Evolutionary conservation across 53 echinoderm and acorn worm genomes (phyloP), one percentile per base, ranked within the genome.

Genomic region (Zoroaster sp.): DNA sequence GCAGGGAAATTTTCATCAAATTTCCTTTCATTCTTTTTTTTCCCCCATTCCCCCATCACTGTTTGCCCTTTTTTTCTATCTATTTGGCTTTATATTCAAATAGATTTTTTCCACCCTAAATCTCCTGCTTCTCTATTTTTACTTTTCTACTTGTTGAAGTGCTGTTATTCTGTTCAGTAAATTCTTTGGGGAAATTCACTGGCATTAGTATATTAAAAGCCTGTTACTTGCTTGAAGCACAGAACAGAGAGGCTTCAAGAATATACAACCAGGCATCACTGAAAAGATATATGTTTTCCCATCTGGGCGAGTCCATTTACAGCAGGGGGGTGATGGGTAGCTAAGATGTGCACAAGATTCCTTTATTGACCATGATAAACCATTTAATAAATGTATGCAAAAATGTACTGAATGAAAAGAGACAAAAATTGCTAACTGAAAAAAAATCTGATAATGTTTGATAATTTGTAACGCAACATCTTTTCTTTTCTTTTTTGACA

Each of bases 151-250:
- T 34, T 34, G 37, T 35, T 70, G 35, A 33, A 69, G 15, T 9
- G 34, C 2, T 33, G 17, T 73, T 73, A 38, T 73, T 73, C 28
- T 18, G 36, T n/a, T 15, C 43, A 33, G 46, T 6, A 42, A 66
- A 81, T 15, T 81, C 81, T 81, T 81, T 81, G 81, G 81, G 81
- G 81, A 81, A 67, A 81, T 81, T 66, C 66, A 14, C 43, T 20
- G 30, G 81, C 42, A 81, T 81, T 66, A 81, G 66, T 35, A 39
- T 81, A 81, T 81, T 55, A 41, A 42, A 81, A 66, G 68, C 42
- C 37, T 17, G 25, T 40, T 39, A 40, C 39, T 66, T 81, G 66
- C 66, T 40, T 1, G 5, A 30, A 66, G 67, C 55, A 9, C 21
- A 23, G 41, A 23, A 42, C 5, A 39, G 41, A 79, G 55, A 28